Evolutionary conservation across 2,797 vertebrate species (phyloP).

Genomic region (Micrastur ruficollis): DNA sequence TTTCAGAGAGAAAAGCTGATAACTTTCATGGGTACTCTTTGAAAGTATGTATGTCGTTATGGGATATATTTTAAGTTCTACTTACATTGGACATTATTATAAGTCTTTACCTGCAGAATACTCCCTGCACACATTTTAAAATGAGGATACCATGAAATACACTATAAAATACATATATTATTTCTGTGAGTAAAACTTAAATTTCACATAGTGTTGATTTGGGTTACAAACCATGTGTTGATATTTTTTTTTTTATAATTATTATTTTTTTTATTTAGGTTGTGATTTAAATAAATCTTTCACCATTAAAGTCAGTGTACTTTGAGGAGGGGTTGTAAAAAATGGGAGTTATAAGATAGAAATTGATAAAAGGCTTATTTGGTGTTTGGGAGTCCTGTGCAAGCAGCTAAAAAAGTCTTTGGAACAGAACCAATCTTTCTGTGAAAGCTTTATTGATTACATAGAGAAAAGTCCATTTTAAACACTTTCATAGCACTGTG

Average conservation of each 20-base stretch:
- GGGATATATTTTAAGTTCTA: not conserved
- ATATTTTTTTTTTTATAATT: not conserved
- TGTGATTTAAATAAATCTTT: not conserved
- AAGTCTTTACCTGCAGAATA: not conserved
- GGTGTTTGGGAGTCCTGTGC: not conserved
- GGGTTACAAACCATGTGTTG: not conserved
- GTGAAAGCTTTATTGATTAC: slow-evolving; percentile 57
- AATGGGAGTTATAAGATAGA: not conserved
- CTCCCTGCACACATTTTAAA: not conserved
- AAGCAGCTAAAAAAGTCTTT: not conserved
- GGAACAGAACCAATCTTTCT: slow-evolving; percentile 44
- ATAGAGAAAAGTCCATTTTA: slow-evolving; percentile 51
- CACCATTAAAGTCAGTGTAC: not conserved
- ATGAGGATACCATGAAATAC: not conserved
- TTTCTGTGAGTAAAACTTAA: not conserved
- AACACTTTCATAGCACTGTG: slow-evolving; percentile 30
- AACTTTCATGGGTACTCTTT: not conserved
- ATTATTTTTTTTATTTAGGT: not conserved
- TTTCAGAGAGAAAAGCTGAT: not conserved
- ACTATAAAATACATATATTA: not conserved
- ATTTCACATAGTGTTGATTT: not conserved
- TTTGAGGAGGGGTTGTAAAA: not conserved
- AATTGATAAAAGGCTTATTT: slow-evolving; percentile 19
- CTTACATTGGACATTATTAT: not conserved
- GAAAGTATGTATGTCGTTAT: accelerated